Conservation (phyloP, 2,797 vertebrate species). For the Cetoscarus ocellatus region DNA sequence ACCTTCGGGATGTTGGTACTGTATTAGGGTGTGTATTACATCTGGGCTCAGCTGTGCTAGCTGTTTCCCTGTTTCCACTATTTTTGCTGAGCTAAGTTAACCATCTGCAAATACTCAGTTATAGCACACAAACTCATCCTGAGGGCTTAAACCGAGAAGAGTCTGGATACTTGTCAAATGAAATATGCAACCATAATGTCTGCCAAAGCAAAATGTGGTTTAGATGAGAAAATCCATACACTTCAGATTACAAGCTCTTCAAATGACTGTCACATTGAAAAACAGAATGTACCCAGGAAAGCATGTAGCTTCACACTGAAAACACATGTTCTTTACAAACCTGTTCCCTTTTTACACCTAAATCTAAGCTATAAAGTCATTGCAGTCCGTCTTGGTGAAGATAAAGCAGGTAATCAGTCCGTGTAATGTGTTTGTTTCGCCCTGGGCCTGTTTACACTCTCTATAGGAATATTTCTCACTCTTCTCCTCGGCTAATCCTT, state of each 20-base stretch:
- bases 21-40: neutral
- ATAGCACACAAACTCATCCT: neutral
- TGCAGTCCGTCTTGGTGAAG: neutral
- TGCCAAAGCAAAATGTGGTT: constrained; percentile 44
- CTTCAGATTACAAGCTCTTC: constrained; percentile 21
- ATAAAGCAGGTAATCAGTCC: constrained; percentile 54
- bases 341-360: constrained; percentile 25
- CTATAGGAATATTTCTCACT: constrained; percentile 48
- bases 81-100: constrained; percentile 14
- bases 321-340: constrained; percentile 17
- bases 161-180: constrained; percentile 17
- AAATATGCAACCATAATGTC: constrained; percentile 28
- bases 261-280: constrained; percentile 32
- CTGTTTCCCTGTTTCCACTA: neutral
- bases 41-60: too few relatives aligned
- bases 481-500: constrained; percentile 59
- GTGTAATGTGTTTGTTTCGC: constrained; percentile 62
- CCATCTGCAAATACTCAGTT: neutral
- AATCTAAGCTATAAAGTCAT: constrained; percentile 28
- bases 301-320: neutral
- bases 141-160: constrained; percentile 1
- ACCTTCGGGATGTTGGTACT: neutral
- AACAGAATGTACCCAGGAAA: constrained; percentile 26
- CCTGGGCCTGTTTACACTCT: constrained; percentile 58
- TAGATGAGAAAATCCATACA: constrained; percentile 20